Evolutionary conservation across 2,888 invertebrate genomes (phyloP).

Genomic region (Ophion obscuratus): DNA sequence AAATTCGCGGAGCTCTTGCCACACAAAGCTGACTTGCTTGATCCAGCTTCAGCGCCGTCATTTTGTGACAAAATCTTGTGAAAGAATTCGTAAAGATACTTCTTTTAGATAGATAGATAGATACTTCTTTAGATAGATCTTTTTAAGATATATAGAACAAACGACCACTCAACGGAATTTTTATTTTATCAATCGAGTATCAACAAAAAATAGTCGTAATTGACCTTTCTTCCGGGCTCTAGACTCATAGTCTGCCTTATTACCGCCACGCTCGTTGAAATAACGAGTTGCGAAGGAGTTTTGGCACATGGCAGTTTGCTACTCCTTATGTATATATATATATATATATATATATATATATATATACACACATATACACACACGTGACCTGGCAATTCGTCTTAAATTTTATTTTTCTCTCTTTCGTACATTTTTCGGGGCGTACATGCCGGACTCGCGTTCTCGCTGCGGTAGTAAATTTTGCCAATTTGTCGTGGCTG

Average conservation of each 20-base stretch:
- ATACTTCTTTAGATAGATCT: no score
- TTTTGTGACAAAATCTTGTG: no score
- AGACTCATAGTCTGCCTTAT: not conserved
- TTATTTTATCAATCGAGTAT: no score
- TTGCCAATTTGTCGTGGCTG: slow-evolving; percentile 60
- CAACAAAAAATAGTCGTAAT: no score
- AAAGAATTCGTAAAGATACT: no score
- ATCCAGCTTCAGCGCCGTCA: no score
- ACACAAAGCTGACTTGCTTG: no score
- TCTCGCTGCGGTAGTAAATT: slow-evolving; percentile 53
- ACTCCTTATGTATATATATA: slow-evolving; percentile 17
- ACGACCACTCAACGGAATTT: no score
- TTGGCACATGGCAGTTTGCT: slow-evolving; percentile 5
- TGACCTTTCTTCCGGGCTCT: not conserved
- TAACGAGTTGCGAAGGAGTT: slow-evolving; percentile 35
- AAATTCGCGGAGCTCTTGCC: no score
- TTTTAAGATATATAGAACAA: no score
- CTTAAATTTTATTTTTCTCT: slow-evolving; percentile 16
- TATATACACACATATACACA: slow-evolving; percentile 5
- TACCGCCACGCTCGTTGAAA: slow-evolving; percentile 17
- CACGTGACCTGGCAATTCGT: not conserved
- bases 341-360: not conserved
- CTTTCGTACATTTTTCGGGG: slow-evolving; percentile 24
- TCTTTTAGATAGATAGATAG: no score
- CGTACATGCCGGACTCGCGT: slow-evolving; percentile 16